Evolutionary conservation across 2,113 vertebrate species (phyloP).

Genomic region (Dicentrarchus labrax): DNA sequence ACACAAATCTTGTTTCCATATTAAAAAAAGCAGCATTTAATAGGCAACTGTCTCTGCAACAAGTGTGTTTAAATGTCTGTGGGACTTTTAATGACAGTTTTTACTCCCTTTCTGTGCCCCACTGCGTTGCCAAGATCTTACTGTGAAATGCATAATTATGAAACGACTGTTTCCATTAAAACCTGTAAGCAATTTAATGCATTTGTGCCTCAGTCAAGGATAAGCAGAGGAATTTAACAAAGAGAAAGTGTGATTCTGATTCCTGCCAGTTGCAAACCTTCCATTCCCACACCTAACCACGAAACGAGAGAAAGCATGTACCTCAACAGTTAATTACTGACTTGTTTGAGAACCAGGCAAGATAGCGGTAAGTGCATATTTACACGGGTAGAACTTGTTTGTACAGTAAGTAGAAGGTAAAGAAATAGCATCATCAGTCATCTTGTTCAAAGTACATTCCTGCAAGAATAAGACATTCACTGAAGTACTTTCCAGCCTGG

Average conservation of each 20-base stretch:
- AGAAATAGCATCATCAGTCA: conserved; percentile 63
- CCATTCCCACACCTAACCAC: conserved; percentile 62
- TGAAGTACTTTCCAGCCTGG: conserved; percentile 65
- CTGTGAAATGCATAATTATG: conserved; percentile 80
- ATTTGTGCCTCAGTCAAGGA: conserved; percentile 60
- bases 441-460: conserved; percentile 60
- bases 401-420: conserved; percentile 64
- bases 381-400: conserved; percentile 65
- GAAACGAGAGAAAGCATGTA: conserved; percentile 72
- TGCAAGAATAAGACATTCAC: conserved; percentile 56
- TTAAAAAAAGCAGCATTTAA: conserved; percentile 80
- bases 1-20: conserved; percentile 81
- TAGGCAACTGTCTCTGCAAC: conserved; percentile 75
- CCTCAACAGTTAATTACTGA: conserved; percentile 69
- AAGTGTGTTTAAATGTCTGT: conserved; percentile 80
- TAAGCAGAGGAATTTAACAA: conserved; percentile 48
- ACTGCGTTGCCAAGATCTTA: conserved; percentile 61
- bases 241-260: conserved; percentile 46
- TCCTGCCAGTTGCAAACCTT: conserved; percentile 50
- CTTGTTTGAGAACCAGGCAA: conserved; percentile 52
- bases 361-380: conserved; percentile 52
- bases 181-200: conserved; percentile 74
- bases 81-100: conserved; percentile 81
- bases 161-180: conserved; percentile 82
- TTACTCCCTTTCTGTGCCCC: conserved; percentile 55